Percentiles rank a stretch among this genome's conserved stretches.
phyloP scores from a whole-genome alignment of 92 coral and sea anemone species.

The Palythoa grandis region DNA sequence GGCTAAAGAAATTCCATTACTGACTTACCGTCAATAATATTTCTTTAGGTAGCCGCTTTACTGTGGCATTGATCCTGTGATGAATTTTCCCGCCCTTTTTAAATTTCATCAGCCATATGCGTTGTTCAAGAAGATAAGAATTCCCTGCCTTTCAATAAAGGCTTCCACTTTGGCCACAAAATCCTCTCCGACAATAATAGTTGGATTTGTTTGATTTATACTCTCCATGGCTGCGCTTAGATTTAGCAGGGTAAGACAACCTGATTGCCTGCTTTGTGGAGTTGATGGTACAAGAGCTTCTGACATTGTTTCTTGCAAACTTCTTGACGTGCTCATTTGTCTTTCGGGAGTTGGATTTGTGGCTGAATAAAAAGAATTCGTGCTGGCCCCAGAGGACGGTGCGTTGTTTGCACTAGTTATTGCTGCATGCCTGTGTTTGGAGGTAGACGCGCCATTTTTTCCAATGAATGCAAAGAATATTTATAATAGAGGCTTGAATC shows the following conservation, averaged over 20 bases:
- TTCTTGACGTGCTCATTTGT: conserved; percentile 1
- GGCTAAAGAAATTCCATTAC: too few relatives aligned
- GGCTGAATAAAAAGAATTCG: conserved; percentile 15
- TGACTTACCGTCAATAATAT: conserved; percentile 5
- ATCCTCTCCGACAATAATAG: conserved; percentile 1
- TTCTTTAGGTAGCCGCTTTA: conserved; percentile 18
- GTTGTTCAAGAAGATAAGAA: not conserved
- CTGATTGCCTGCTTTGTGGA: conserved; percentile 14
- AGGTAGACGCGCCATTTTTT: conserved; percentile 17
- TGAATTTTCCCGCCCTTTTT: conserved; percentile 26
- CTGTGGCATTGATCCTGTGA: not conserved
- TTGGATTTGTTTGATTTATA: not conserved
- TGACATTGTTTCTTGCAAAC: not conserved
- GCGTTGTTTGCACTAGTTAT: not conserved
- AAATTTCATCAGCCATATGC: not conserved
- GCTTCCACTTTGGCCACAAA: conserved; percentile 30
- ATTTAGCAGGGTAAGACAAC: not conserved
- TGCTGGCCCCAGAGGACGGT: not conserved
- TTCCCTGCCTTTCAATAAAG: conserved; percentile 10
- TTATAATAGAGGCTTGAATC: not conserved
- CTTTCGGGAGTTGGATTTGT: not conserved
- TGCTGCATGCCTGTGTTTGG: not conserved
- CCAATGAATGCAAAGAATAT: too few relatives aligned
- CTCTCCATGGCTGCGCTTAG: not conserved
- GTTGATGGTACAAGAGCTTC: not conserved